Evolutionary conservation across 23 tunicate species (phyloP).

Genomic region (Styela clava): DNA sequence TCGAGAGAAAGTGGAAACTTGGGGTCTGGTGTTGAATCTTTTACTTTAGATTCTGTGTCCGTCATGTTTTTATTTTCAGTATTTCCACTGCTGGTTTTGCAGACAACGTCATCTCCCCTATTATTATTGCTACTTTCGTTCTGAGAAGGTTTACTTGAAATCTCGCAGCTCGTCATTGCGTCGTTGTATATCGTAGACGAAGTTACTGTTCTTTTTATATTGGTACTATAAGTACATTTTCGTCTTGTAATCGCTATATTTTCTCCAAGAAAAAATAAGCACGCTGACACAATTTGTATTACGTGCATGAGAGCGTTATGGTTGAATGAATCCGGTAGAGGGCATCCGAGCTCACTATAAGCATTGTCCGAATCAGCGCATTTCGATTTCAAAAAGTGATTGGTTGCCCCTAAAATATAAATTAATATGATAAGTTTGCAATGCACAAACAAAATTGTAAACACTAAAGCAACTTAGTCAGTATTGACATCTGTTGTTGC

Average conservation of each 20-base stretch:
- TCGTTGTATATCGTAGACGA: slow-evolving; percentile 17
- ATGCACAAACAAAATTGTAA: no score
- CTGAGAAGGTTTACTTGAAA: not conserved
- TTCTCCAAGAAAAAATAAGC: slow-evolving; percentile 47
- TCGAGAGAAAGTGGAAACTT: not conserved
- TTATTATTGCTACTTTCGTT: slow-evolving; percentile 7
- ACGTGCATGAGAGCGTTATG: slow-evolving; percentile 88
- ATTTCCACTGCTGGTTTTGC: not conserved
- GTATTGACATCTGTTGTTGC: no score
- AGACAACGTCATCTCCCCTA: slow-evolving; percentile 13
- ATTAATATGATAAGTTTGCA: no score
- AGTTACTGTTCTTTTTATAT: not conserved
- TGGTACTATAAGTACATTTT: not conserved
- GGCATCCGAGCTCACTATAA: slow-evolving; percentile 56
- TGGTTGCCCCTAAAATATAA: slow-evolving; percentile 25
- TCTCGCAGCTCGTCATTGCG: not conserved
- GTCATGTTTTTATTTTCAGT: not conserved
- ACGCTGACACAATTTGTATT: slow-evolving; percentile 32
- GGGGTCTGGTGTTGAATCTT: not conserved
- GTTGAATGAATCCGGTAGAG: slow-evolving; percentile 84
- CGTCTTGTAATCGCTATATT: slow-evolving; percentile 27
- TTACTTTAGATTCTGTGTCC: no score
- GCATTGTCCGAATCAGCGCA: slow-evolving; percentile 56
- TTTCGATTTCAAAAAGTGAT: slow-evolving; percentile 12
- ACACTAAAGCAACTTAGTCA: no score